phyloP scores from a whole-genome alignment of 2,797 vertebrate genomes.

The Platalea minor region DNA sequence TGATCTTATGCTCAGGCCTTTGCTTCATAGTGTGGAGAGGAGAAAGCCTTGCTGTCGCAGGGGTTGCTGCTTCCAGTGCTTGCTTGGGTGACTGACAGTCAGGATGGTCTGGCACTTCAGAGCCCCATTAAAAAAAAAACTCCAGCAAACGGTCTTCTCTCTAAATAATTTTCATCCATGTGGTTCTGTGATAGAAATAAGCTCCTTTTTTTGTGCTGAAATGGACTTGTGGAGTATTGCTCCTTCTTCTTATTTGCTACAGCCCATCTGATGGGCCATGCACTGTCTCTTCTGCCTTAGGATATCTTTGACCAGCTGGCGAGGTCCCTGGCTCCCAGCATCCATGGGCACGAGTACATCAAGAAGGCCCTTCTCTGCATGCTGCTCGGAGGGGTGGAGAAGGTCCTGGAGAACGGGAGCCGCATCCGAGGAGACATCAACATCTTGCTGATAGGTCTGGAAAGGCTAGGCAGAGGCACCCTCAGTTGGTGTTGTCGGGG shows the following conservation, averaged over 20 bases:
- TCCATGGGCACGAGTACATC: constrained; percentile 95
- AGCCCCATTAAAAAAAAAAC: not conserved
- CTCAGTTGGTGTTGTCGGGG: accelerated
- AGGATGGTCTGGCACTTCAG: not conserved
- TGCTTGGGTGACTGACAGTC: not conserved
- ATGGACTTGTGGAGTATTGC: not conserved
- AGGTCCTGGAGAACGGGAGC: constrained; percentile 91
- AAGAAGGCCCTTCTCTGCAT: constrained; percentile 98
- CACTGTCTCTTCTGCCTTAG: constrained; percentile 65
- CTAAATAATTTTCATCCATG: not conserved
- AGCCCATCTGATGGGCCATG: accelerated
- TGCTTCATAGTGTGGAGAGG: not conserved
- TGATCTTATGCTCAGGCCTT: not conserved
- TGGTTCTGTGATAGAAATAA: not conserved
- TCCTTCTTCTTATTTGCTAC: not conserved
- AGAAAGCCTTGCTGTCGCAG: not conserved
- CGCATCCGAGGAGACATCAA: constrained; percentile 98
- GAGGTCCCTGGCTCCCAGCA: constrained; percentile 91
- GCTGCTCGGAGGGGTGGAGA: constrained; percentile 95
- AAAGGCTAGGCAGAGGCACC: not conserved
- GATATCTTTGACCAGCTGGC: constrained; percentile 91
- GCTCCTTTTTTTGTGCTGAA: not conserved
- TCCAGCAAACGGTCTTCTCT: not conserved
- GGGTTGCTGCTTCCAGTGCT: not conserved
- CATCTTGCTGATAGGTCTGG: constrained; percentile 90